phyloP scores from a whole-genome alignment of 2,797 vertebrate genomes.

The Harpagifer antarcticus region DNA sequence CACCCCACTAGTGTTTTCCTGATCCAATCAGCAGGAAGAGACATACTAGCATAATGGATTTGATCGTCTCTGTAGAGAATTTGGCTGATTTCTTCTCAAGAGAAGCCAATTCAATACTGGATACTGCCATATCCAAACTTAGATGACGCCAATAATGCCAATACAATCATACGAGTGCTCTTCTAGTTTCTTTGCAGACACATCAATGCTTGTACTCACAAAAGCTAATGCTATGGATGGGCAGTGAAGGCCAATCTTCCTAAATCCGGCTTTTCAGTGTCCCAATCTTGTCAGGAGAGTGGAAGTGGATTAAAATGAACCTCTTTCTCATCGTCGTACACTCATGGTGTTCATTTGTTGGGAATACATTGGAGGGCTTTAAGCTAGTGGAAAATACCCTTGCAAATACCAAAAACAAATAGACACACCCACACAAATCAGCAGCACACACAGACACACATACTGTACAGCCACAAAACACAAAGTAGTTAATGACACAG shows the following conservation, averaged over 20 bases:
- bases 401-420: constrained; percentile 62
- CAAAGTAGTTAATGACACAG: constrained; percentile 74
- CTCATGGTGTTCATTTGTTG: constrained; percentile 50
- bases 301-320: constrained; percentile 55
- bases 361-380: constrained; percentile 57
- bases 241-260: constrained; percentile 32
- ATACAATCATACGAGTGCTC: constrained; percentile 38
- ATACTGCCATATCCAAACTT: constrained; percentile 36
- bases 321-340: constrained; percentile 15
- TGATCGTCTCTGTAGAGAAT: constrained; percentile 44
- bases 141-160: constrained; percentile 66
- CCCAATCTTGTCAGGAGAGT: constrained; percentile 33
- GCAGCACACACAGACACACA: not conserved
- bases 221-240: constrained; percentile 27
- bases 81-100: constrained; percentile 46
- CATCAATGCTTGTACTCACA: constrained; percentile 36
- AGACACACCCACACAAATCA: constrained; percentile 56
- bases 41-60: constrained; percentile 55
- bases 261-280: constrained; percentile 56
- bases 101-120: constrained; percentile 53
- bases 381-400: constrained; percentile 62
- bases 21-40: constrained; percentile 45
- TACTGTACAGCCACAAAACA: not conserved
- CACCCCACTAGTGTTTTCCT: constrained; percentile 42
- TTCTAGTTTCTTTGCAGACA: constrained; percentile 34